Conservation (phyloP, 2,797 vertebrate genomes). For the Orientallactaga sibirica region DNA sequence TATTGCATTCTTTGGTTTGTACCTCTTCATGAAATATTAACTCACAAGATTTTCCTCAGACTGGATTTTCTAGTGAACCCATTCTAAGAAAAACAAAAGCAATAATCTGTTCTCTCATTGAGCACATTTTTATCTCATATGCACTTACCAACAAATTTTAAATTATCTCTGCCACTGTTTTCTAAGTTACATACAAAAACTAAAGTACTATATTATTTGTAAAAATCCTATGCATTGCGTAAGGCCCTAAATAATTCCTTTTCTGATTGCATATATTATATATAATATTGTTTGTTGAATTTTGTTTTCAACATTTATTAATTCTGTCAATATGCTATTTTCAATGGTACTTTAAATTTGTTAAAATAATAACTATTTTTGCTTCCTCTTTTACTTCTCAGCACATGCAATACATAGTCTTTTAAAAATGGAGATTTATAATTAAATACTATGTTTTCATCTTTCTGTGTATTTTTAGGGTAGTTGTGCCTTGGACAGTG, state of each 20-base stretch:
- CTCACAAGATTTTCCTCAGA: background rate
- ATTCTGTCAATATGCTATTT: background rate
- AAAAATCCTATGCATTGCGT: background rate
- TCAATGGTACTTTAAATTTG: background rate
- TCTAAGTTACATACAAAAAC: background rate
- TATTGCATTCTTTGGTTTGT: background rate
- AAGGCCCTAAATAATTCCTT: background rate
- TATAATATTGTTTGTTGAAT: background rate
- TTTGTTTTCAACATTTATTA: background rate
- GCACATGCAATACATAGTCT: background rate
- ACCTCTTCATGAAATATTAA: constrained; percentile 20
- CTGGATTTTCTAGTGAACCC: background rate
- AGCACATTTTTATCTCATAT: background rate
- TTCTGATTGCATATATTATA: background rate
- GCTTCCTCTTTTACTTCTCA: background rate
- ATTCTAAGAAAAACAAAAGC: background rate
- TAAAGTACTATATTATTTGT: background rate
- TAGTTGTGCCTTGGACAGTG: too few species aligned
- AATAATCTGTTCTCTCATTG: background rate
- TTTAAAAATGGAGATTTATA: background rate
- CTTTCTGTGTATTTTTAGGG: background rate
- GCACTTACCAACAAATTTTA: background rate
- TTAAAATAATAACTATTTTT: background rate
- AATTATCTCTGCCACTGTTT: background rate
- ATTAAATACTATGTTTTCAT: background rate